Evolutionary conservation across 1,140 invertebrate genomes (phyloP).

Genomic region (Andrena cerasifolii): DNA sequence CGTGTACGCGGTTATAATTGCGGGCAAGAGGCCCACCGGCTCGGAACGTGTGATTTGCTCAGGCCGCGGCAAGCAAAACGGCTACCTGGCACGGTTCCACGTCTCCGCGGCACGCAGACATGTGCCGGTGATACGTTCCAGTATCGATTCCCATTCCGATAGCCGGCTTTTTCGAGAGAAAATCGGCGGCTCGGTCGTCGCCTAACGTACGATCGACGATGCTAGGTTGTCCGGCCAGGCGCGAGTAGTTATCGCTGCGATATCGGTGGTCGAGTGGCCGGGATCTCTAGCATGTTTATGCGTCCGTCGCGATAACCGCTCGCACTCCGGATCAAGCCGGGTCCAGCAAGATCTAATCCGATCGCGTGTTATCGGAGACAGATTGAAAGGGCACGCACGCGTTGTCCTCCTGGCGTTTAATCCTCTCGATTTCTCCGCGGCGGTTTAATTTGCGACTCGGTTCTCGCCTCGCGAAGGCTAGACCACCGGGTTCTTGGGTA

Average conservation of each 20-base stretch:
- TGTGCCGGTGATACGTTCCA: slow-evolving; percentile 10
- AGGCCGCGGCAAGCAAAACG: slow-evolving; percentile 34
- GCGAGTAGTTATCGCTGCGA: not conserved
- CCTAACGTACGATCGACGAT: slow-evolving; percentile 22
- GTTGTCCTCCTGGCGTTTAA: slow-evolving; percentile 29
- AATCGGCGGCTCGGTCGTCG: not conserved
- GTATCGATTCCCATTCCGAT: slow-evolving; percentile 51
- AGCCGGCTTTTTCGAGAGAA: slow-evolving; percentile 11
- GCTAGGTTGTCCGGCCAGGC: not conserved
- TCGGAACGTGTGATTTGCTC: slow-evolving; percentile 63
- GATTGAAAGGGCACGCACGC: slow-evolving; percentile 4
- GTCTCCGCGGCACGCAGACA: slow-evolving; percentile 3
- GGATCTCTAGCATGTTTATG: not conserved
- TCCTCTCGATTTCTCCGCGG: slow-evolving; percentile 40
- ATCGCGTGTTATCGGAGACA: not conserved
- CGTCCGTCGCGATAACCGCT: slow-evolving; percentile 3
- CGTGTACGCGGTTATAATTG: slow-evolving; percentile 61
- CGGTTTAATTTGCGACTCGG: slow-evolving; percentile 51
- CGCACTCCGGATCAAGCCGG: not conserved
- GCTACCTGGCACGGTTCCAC: slow-evolving; percentile 53
- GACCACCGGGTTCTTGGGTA: slow-evolving; percentile 45
- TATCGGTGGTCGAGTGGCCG: not conserved
- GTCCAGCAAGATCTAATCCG: slow-evolving; percentile 25
- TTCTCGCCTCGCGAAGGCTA: slow-evolving; percentile 31
- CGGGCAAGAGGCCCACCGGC: slow-evolving; percentile 33